Base-by-base conservation (phyloP, 2,113 vertebrate genomes). In the Dasypus novemcinctus region DNA sequence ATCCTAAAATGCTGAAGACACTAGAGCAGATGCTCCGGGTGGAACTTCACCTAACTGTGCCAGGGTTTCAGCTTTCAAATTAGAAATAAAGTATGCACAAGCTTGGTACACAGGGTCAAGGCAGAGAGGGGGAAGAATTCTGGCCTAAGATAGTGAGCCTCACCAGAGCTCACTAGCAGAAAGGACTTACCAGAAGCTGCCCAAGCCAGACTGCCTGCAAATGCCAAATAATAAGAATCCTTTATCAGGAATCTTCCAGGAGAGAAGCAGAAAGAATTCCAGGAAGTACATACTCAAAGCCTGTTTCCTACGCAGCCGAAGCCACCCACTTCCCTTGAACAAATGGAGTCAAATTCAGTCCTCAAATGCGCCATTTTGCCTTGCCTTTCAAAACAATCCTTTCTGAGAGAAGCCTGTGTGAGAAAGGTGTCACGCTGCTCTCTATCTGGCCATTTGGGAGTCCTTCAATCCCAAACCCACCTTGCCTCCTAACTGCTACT, bases 261-360 rank as follows among this genome's bases (percentile, higher is more conserved):
- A 64, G 93, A 87, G 81, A 57, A 75, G 76, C 90, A 71, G 41
- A 64, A 63, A 97, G 96, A 88, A 94, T 97, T 96, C 87, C 94
- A 90, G 96, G 96, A 97, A 97, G 96, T 31, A 3, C 87, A 91
- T 91, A 86, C 93, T 95, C 87, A 90, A 86, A 93, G 85, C 84
- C 79, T 21, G 96, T 95, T 95, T 95, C 96, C 97, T 85, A 96
- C 95, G 97, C 97, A 97, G 96, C 96, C 68, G 90, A 88, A 90
- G 74, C 97, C 97, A 36, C 97, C 97, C 96, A 97, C 97, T 96
- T 95, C 87, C 87, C 74, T 29, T 4, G 57, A 85, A 88, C 92
- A 95, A 90, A 96, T 4, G 90, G 87, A 96, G 63, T 72, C 90
- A 61, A 61, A 86, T 84, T 88, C 87, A 61, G 72, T 89, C 92